Evolutionary conservation across 2,113 vertebrate genomes (phyloP).

Genomic region (Anolis carolinensis): DNA sequence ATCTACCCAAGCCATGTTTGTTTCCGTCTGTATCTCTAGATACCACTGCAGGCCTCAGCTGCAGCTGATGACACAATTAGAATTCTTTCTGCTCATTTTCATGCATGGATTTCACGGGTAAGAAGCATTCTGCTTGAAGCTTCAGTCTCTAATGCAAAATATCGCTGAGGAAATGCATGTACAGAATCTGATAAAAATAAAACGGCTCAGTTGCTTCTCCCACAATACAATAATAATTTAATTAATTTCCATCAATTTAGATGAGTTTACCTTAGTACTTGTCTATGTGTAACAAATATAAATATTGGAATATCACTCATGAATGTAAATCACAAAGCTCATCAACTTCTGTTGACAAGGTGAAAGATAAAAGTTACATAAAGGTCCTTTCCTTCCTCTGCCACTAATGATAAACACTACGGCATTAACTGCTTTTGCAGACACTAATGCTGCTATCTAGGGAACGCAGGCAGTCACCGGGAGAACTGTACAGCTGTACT

Average conservation of each 20-base stretch:
- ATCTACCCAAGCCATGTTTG: neutral
- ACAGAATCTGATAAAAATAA: neutral
- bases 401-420: slow-evolving; percentile 81
- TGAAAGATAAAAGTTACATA: slow-evolving; percentile 79
- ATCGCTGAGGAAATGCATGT: neutral
- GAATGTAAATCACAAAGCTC: slow-evolving; percentile 82
- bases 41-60: neutral
- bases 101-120: neutral
- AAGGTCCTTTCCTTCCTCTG: slow-evolving; percentile 79
- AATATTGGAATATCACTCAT: slow-evolving; percentile 70
- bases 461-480: slow-evolving; percentile 78
- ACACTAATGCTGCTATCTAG: slow-evolving; percentile 82
- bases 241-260: slow-evolving; percentile 71
- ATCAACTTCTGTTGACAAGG: slow-evolving; percentile 78
- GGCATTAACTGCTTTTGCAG: slow-evolving; percentile 79
- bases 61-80: neutral
- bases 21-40: neutral
- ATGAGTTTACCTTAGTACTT: slow-evolving; percentile 71
- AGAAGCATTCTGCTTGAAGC: neutral
- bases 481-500: slow-evolving; percentile 78
- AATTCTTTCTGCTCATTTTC: neutral
- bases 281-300: slow-evolving; percentile 71
- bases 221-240: slow-evolving; percentile 62
- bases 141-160: neutral
- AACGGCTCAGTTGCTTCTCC: neutral